Percentiles rank a stretch among this genome's conserved stretches.
Evolutionary conservation across 1,140 invertebrate species (phyloP).

Genomic region (Drosophila pallidifrons): DNA sequence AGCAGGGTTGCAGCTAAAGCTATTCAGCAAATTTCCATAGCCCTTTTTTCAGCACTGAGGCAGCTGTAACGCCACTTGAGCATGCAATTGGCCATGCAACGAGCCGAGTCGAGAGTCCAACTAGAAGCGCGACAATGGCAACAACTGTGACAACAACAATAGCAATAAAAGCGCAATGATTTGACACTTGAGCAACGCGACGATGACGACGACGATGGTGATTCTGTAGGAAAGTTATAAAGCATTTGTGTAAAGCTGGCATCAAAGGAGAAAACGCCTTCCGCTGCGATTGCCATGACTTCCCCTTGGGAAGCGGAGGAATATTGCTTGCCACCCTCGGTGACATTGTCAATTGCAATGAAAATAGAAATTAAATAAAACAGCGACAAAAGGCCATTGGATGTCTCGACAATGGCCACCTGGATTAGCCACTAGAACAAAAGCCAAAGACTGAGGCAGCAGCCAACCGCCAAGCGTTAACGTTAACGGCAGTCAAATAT

Average conservation of each 20-base stretch:
- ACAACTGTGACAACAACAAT: conserved; percentile 29
- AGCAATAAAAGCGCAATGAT: conserved; percentile 49
- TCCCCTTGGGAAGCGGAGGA: background rate
- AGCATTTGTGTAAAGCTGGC: conserved; percentile 62
- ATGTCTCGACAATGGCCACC: conserved; percentile 59
- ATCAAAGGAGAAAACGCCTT: conserved; percentile 37
- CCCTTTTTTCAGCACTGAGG: conserved; percentile 26
- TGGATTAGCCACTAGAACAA: conserved; percentile 67
- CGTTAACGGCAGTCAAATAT: conserved; percentile 77
- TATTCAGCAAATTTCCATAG: conserved; percentile 48
- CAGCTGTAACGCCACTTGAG: conserved; percentile 57
- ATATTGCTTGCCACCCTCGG: conserved; percentile 1
- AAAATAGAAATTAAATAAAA: conserved; percentile 72
- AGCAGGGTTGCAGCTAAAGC: conserved; percentile 13
- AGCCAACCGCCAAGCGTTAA: conserved; percentile 26
- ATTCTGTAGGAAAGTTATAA: conserved; percentile 35
- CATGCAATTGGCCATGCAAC: conserved; percentile 74
- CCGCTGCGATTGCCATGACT: conserved; percentile 12
- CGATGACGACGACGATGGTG: conserved; percentile 30
- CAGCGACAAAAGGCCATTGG: conserved; percentile 42
- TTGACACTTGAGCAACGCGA: conserved; percentile 66
- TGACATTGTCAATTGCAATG: conserved; percentile 54
- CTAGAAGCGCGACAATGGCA: conserved; percentile 20
- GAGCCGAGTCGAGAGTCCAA: conserved; percentile 46
- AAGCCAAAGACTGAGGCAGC: conserved; percentile 31